Evolutionary conservation across 2,888 invertebrate species (phyloP).

Genomic region (Drosophila pseudotakahashii): DNA sequence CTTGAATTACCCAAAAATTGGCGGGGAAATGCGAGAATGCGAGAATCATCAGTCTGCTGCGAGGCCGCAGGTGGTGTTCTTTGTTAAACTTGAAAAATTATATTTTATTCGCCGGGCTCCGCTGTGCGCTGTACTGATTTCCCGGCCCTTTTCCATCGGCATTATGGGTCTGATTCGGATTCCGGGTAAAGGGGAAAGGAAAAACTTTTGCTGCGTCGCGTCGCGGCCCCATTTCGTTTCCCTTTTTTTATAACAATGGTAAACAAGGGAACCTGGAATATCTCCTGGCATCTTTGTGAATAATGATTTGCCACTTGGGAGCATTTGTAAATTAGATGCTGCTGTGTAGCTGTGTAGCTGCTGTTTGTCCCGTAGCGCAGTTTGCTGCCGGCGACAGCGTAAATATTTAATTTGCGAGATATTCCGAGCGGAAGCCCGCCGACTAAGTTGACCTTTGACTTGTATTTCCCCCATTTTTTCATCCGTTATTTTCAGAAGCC

Average conservation of each 20-base stretch:
- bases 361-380: constrained; percentile 33
- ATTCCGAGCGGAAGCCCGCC: constrained; percentile 64
- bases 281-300: constrained; percentile 63
- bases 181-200: not conserved
- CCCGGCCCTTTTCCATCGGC: constrained; percentile 43
- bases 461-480: constrained; percentile 25
- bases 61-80: constrained; percentile 42
- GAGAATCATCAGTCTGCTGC: constrained; percentile 29
- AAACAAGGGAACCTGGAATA: constrained; percentile 50
- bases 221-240: constrained; percentile 29
- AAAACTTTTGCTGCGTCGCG: constrained; percentile 17
- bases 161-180: not conserved
- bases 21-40: constrained; percentile 33
- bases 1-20: constrained; percentile 55
- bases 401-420: constrained; percentile 74
- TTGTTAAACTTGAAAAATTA: constrained; percentile 59
- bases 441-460: constrained; percentile 63
- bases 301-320: constrained; percentile 80
- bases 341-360: constrained; percentile 46
- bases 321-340: constrained; percentile 76
- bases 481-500: constrained; percentile 31
- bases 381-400: constrained; percentile 57
- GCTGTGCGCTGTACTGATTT: constrained; percentile 52
- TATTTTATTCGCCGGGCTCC: constrained; percentile 54
- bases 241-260: constrained; percentile 56